Evolutionary conservation across 1,140 invertebrate species (phyloP).

Genomic region (Eulimnadia texana): DNA sequence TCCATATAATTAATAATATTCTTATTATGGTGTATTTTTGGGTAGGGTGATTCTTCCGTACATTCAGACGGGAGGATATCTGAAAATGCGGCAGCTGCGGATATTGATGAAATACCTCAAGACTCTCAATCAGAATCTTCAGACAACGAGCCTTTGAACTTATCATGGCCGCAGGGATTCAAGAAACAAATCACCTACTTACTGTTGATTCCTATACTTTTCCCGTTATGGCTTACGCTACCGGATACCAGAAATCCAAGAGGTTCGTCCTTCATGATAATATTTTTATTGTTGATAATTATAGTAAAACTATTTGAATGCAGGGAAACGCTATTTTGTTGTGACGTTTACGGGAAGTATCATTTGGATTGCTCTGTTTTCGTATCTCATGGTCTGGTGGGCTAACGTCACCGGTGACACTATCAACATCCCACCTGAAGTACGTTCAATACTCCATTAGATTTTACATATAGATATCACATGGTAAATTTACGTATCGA

Average conservation of each 20-base stretch:
- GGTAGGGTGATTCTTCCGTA: background rate
- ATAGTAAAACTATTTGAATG: too few species aligned
- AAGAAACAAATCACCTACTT: constrained; percentile 81
- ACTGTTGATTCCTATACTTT: constrained; percentile 81
- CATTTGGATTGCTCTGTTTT: constrained; percentile 83
- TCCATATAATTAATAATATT: too few species aligned
- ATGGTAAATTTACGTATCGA: too few species aligned
- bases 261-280: constrained; percentile 36
- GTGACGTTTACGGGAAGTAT: constrained; percentile 87
- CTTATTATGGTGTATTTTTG: background rate
- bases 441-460: constrained; percentile 28
- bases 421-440: constrained; percentile 68
- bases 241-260: constrained; percentile 81
- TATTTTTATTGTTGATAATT: too few species aligned
- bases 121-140: constrained; percentile 40
- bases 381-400: constrained; percentile 95
- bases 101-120: background rate
- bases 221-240: constrained; percentile 87
- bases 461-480: too few species aligned
- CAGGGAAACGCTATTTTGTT: constrained; percentile 81
- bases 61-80: background rate
- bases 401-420: constrained; percentile 76
- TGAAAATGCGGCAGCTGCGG: background rate
- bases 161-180: constrained; percentile 64
- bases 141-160: constrained; percentile 54